Base-by-base conservation (phyloP, 1,140 invertebrate species). In the Oryzaephilus surinamensis region DNA sequence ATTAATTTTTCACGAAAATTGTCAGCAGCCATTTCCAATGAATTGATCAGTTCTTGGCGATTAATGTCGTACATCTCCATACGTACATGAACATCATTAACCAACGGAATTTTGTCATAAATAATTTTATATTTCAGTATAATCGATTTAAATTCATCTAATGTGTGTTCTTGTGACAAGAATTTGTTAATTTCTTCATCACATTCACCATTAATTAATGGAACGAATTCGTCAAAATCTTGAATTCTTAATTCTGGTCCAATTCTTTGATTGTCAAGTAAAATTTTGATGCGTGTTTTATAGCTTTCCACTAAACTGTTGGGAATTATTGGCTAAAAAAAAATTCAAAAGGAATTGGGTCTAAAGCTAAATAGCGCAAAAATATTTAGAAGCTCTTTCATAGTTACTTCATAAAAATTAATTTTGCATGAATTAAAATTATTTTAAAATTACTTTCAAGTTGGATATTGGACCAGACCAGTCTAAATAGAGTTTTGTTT, bases 31-130 rank as follows among this genome's bases (percentile, higher is more conserved):
- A 69, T 64, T 1, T 79, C 71, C 29, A 96, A 64, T 3, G 77
- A 69, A 8, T 71, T 66, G 15, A 95, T 84, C n/a, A 95, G 65
- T 38, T 85, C 79, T 26, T 74, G 74, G 39, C 88, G 74, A 57
- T 88, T 77, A 46, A 97, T 76, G 51, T 88, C 81, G 61, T 89
- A 96, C 59, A 93, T 79, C 14, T 86, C 86, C 39, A 87, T 76
- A 12, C 77, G 73, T 17, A 84, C 71, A 1, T 78, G 76, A 23
- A 75, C 72, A 53, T 78, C 72, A 12, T 80, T 67, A 32, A 74
- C 70, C 2, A 71, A 64, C 6, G 75, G 74, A 38, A 87, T 77
- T 38, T 74, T 69, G 38, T 71, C 65, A 6, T 73, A 69, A 15
- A 86, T 61, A 19, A 69, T 58, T 37, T 80, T 71, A 51, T 79